Conservation (phyloP, 2,113 vertebrate species). For the Monopterus albus region DNA sequence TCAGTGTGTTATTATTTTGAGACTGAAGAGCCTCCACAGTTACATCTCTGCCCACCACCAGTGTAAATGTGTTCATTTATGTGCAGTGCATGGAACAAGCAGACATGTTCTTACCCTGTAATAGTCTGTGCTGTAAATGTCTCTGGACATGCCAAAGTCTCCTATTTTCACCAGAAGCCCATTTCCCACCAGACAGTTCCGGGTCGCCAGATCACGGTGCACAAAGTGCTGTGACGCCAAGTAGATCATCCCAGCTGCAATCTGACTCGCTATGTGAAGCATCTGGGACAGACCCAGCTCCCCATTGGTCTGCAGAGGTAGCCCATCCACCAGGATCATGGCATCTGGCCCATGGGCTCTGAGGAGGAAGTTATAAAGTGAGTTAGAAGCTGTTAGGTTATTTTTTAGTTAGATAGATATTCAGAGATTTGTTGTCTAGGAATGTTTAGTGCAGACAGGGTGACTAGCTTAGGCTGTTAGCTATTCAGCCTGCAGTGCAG, state of each 20-base stretch:
- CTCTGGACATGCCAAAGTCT: conserved; percentile 98
- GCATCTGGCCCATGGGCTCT: conserved; percentile 98
- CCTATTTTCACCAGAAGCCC: conserved; percentile 97
- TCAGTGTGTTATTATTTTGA: too few relatives aligned
- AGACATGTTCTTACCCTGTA: conserved; percentile 89
- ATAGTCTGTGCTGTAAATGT: conserved; percentile 99
- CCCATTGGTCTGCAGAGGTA: conserved; percentile 92
- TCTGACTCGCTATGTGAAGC: conserved; percentile 97
- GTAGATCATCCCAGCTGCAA: conserved; percentile 96
- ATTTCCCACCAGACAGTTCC: conserved; percentile 96
- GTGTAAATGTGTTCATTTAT: too few relatives aligned
- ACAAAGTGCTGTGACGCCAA: conserved; percentile 97
- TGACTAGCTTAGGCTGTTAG: too few relatives aligned
- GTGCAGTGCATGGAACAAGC: too few relatives aligned
- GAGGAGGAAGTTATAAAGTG: conserved; percentile 13
- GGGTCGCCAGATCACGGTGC: conserved; percentile 96
- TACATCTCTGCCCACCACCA: too few relatives aligned
- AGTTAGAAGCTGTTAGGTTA: too few relatives aligned
- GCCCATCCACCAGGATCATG: conserved; percentile 96
- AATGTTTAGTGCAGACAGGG: too few relatives aligned
- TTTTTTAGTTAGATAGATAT: too few relatives aligned
- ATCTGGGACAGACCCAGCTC: conserved; percentile 96
- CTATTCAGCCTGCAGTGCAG: too few relatives aligned
- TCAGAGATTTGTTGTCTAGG: too few relatives aligned
- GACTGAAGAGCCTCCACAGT: too few relatives aligned